A percentile compares a stretch with the other conserved stretches of the same genome.
These are phyloP conservation scores for Agriopis leucophaearia DNA, from an alignment of 2,888 invertebrate genomes.

Conservation along the genomic window DNA sequence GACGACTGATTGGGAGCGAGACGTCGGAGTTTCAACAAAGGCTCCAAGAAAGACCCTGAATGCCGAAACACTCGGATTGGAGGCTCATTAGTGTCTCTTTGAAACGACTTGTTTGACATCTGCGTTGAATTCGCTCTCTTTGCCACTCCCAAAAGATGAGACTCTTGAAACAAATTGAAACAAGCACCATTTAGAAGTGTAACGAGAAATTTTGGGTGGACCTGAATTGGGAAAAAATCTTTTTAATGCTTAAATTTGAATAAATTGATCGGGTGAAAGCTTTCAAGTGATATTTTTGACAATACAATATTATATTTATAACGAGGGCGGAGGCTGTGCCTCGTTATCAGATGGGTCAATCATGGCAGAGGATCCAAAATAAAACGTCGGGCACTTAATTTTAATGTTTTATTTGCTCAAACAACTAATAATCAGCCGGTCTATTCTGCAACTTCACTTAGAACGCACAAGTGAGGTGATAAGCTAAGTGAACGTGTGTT, in stretches of 20 bases:
- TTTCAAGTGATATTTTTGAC: neutral
- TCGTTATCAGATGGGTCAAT: too few relatives aligned
- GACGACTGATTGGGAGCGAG: constrained; percentile 46
- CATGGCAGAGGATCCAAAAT: too few relatives aligned
- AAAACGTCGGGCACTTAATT: too few relatives aligned
- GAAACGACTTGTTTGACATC: constrained; percentile 64
- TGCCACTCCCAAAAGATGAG: constrained; percentile 61
- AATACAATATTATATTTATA: too few relatives aligned
- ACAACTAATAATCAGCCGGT: too few relatives aligned
- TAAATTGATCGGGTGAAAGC: neutral
- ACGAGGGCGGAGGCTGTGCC: too few relatives aligned
- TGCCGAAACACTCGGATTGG: constrained; percentile 59
- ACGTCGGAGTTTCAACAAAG: constrained; percentile 43
- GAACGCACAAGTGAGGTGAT: too few relatives aligned
- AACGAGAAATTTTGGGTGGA: constrained; percentile 42
- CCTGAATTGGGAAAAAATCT: constrained; percentile 35
- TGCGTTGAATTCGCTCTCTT: constrained; percentile 62
- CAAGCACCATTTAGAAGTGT: constrained; percentile 49
- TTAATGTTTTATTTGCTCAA: too few relatives aligned
- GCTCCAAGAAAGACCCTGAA: constrained; percentile 41
- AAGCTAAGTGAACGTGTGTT: too few relatives aligned
- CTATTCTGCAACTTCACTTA: too few relatives aligned
- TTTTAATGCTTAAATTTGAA: constrained; percentile 14
- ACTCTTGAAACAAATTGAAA: constrained; percentile 55
- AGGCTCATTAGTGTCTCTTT: constrained; percentile 64